Evolutionary conservation across 2,888 invertebrate species (phyloP).

Genomic region (Ormia ochracea): DNA sequence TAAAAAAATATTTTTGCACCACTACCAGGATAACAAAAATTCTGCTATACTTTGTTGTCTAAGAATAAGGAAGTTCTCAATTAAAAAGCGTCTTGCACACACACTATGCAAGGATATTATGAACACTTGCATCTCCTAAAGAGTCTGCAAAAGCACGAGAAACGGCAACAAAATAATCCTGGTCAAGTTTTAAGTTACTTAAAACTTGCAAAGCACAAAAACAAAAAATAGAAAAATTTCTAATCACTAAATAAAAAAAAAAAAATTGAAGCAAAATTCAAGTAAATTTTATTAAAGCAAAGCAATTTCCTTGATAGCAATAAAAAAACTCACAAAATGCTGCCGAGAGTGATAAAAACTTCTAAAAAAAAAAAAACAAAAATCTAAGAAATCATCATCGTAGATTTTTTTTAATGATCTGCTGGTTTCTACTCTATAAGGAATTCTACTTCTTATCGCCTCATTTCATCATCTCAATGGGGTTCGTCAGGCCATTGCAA

Average conservation of each 20-base stretch:
- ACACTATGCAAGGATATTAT: too few relatives aligned
- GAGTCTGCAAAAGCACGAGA: neutral
- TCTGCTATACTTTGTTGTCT: too few relatives aligned
- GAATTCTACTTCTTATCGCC: neutral
- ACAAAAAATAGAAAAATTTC: neutral
- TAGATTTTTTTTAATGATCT: slow-evolving; percentile 17
- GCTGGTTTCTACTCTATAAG: neutral
- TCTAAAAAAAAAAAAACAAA: neutral
- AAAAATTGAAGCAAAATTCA: neutral
- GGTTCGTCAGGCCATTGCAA: slow-evolving; percentile 55
- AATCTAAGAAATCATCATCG: neutral
- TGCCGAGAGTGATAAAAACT: neutral
- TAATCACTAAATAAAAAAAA: neutral
- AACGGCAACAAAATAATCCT: neutral
- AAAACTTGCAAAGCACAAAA: neutral
- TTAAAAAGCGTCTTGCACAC: too few relatives aligned
- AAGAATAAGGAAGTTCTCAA: too few relatives aligned
- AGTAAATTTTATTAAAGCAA: neutral
- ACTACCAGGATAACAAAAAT: too few relatives aligned
- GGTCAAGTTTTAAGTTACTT: slow-evolving; percentile 32
- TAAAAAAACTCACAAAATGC: slow-evolving; percentile 4
- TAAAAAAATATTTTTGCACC: too few relatives aligned
- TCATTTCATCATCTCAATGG: slow-evolving; percentile 50
- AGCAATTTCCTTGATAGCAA: neutral
- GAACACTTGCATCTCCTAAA: neutral